Conservation (phyloP, 2,888 invertebrate species). For the Drosophila pegasa region DNA sequence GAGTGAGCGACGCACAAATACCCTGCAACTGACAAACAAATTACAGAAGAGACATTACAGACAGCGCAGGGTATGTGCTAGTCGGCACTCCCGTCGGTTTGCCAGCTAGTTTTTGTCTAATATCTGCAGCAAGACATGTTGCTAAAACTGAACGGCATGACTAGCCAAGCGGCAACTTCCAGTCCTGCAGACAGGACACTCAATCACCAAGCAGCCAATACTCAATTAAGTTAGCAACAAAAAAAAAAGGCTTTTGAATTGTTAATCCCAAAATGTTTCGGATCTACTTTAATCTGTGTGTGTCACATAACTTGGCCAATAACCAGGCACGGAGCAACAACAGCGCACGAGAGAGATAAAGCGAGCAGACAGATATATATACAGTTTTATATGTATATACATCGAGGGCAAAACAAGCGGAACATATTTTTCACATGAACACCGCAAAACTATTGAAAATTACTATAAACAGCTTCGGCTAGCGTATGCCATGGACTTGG, state of each 20-base stretch:
- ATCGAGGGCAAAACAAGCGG: constrained; percentile 24
- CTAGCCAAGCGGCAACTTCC: constrained; percentile 6
- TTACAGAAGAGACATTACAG: too few species aligned
- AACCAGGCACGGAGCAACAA: constrained; percentile 1
- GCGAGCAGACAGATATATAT: not conserved
- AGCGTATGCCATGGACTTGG: constrained; percentile 45
- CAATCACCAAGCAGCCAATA: not conserved
- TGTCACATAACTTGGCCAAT: constrained; percentile 10
- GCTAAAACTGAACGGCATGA: constrained; percentile 1
- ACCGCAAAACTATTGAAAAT: constrained; percentile 68
- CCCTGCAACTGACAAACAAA: not conserved
- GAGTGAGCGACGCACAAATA: not conserved
- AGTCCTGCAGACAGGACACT: constrained; percentile 12
- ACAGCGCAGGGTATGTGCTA: not conserved
- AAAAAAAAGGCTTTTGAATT: not conserved
- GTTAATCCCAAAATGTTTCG: not conserved
- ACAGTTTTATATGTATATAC: not conserved
- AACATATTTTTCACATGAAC: constrained; percentile 71
- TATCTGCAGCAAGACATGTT: not conserved
- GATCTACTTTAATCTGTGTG: not conserved
- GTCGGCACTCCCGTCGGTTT: not conserved
- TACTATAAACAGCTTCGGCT: constrained; percentile 64
- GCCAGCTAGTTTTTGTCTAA: constrained; percentile 1
- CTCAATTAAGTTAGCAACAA: not conserved
- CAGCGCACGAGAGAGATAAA: too few species aligned